Evolutionary conservation across 2,888 invertebrate genomes (phyloP), one percentile per base, ranked within the genome.

Genomic region (Chalcosyrphus nemorum): DNA sequence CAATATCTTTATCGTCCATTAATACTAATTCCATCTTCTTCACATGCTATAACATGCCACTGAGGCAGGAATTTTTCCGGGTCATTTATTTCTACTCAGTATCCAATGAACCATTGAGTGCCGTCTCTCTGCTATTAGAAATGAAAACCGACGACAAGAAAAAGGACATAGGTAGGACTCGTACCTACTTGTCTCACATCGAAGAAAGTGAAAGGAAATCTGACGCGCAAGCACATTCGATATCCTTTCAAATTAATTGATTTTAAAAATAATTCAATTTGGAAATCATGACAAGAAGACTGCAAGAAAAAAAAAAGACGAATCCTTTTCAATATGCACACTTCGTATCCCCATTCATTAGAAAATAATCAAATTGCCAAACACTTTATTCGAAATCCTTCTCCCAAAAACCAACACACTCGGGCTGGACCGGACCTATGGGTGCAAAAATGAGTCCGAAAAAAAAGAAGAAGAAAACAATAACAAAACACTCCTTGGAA

Each of bases 1-100:
- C 76, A 61, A 68, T 63, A 68, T 71, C 54, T 47, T 68, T 47
- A 56, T 50, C 75, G 19, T 63, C 81, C 68, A 81, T 81, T 81
- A 76, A 68, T 68, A 76, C 68, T 68, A 76, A 81, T 81, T 63
- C 68, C 76, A 70, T 71, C 35, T 35, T 81, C 65, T 61, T 65
- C 45, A 57, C 50, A 41, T 66, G n/a, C n/a, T n/a, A 45, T 65
- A 70, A 68, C 56, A 47, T 68, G 81, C 81, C 68, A 81, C 66
- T 81, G 68, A 68, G 75, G 56, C 66, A 66, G 45, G 59, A 68
- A 61, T 80, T 75, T 75, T 80, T 80, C 75, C 68, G 50, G 32
- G 61, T 68, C 80, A 75, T 68, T 80, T 74, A 75, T 75, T 75
- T 54, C 68, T 65, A 65, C 74, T 68, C 68, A 75, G 52, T 41